Conservation (phyloP, 2,888 invertebrate species). For the Mesoligia furuncula region DNA sequence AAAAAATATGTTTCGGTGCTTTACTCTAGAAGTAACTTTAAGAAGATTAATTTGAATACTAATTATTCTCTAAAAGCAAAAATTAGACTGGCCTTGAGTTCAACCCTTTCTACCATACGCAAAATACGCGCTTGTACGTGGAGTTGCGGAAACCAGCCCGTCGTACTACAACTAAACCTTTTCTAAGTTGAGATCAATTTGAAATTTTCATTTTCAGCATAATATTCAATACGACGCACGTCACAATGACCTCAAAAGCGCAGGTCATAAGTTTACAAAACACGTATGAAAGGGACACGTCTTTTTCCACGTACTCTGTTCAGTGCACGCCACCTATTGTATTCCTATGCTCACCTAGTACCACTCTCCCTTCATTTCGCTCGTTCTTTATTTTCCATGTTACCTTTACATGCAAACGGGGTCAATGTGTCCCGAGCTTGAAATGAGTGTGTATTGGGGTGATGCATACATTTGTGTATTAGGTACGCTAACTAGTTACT, state of each 20-base stretch:
- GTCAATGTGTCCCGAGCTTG: conserved; percentile 76
- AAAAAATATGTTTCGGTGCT: neutral
- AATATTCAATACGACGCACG: neutral
- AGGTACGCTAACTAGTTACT: neutral
- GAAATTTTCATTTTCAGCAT: neutral
- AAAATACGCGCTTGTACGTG: neutral
- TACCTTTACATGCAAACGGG: conserved; percentile 76
- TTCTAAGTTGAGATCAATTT: neutral
- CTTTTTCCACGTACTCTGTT: conserved; percentile 59
- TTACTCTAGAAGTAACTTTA: neutral
- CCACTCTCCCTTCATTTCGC: conserved; percentile 78
- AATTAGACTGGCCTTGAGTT: neutral
- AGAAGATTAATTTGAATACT: neutral
- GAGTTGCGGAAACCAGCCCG: neutral
- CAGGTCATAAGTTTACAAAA: conserved; percentile 41
- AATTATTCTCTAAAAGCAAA: neutral
- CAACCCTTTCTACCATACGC: neutral
- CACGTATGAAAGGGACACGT: conserved; percentile 61
- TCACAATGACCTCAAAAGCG: conserved; percentile 24
- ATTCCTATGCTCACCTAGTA: conserved; percentile 75
- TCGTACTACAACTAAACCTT: neutral
- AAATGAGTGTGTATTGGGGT: conserved; percentile 72
- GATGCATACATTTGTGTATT: conserved; percentile 42
- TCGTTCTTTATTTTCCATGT: conserved; percentile 76
- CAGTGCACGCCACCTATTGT: conserved; percentile 71